Conservation (phyloP, 2,888 invertebrate genomes). For the Byasa hedistus region DNA sequence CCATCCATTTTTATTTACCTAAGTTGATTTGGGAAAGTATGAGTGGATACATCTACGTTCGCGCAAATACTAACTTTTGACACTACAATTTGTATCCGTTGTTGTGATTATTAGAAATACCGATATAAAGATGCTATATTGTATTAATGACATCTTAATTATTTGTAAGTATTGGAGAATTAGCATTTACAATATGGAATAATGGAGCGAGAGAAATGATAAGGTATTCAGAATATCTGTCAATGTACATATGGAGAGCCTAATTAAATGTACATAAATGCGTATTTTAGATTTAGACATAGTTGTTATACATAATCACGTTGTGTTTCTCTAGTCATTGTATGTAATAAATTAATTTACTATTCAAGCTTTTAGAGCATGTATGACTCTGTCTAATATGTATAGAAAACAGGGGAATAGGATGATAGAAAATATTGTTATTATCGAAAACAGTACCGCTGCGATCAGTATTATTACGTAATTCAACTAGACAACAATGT, state of each 20-base stretch:
- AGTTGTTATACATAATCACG: constrained; percentile 17
- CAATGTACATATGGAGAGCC: constrained; percentile 22
- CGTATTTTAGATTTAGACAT: constrained; percentile 5
- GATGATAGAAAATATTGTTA: constrained; percentile 14
- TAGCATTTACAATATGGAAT: background rate
- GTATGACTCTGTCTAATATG: constrained; percentile 20
- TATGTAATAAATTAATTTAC: constrained; percentile 21
- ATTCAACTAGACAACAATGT: constrained; percentile 20
- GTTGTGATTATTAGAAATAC: background rate
- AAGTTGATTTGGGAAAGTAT: background rate
- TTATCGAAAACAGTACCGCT: constrained; percentile 9
- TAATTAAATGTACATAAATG: constrained; percentile 24
- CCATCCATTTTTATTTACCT: no score
- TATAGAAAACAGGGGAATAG: constrained; percentile 16
- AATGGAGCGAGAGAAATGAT: background rate
- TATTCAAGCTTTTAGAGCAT: constrained; percentile 4
- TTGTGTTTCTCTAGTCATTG: constrained; percentile 36
- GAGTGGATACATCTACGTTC: background rate
- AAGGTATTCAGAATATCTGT: constrained; percentile 21
- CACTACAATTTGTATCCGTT: background rate
- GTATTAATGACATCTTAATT: background rate
- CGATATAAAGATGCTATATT: background rate
- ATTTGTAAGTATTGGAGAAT: background rate
- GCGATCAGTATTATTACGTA: constrained; percentile 28
- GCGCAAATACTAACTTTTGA: constrained; percentile 6